Percentiles rank a stretch among this genome's conserved stretches.
Evolutionary conservation across 2,797 vertebrate genomes (phyloP).

Genomic region (Tenualosa thibaudeaui): DNA sequence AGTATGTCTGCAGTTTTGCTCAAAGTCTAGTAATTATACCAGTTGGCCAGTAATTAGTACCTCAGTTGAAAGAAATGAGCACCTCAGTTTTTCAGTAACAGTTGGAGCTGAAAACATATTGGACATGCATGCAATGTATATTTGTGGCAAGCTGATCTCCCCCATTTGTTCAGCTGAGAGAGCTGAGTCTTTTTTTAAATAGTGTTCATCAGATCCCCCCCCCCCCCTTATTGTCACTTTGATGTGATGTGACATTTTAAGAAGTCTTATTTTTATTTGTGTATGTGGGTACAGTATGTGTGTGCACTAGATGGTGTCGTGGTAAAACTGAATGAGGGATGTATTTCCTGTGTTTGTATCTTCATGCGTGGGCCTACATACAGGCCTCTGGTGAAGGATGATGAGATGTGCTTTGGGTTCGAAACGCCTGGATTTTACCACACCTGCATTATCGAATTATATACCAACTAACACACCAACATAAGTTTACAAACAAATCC

Average conservation of each 20-base stretch:
- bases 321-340: no score
- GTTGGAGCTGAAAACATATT: not conserved
- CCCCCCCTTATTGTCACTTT: no score
- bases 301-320: no score
- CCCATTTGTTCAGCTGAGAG: no score
- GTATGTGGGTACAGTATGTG: no score
- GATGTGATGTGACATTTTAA: no score
- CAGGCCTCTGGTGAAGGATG: not conserved
- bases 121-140: not conserved
- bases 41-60: not conserved
- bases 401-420: not conserved
- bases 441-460: not conserved
- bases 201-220: no score
- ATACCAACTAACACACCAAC: not conserved
- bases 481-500: no score
- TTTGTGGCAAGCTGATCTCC: no score
- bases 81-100: not conserved
- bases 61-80: not conserved
- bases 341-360: no score
- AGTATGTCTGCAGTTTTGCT: not conserved
- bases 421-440: not conserved
- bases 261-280: no score
- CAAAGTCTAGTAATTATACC: not conserved
- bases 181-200: no score
- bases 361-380: not conserved